Evolutionary conservation across 2,888 invertebrate genomes (phyloP).

Genomic region (Xylota segnis): DNA sequence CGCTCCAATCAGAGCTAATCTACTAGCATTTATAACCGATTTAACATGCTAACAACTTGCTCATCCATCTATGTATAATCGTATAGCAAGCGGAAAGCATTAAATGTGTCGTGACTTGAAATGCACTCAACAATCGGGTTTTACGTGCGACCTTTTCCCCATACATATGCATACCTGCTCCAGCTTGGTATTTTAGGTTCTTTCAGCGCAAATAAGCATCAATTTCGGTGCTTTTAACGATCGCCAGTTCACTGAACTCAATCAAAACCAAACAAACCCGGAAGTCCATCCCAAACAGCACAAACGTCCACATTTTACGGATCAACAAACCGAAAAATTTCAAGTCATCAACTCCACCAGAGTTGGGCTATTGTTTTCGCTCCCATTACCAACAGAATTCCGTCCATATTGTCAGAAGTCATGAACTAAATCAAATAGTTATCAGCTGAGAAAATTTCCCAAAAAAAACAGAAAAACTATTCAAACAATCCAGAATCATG

Average conservation of each 20-base stretch:
- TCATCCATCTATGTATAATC: no score
- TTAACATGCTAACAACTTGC: no score
- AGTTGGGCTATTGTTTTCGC: not conserved
- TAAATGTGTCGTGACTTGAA: no score
- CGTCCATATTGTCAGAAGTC: not conserved
- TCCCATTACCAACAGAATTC: not conserved
- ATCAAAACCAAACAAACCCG: not conserved
- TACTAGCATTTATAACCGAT: no score
- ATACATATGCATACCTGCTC: no score
- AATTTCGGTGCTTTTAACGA: not conserved
- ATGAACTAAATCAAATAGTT: not conserved
- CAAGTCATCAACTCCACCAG: conserved; percentile 4
- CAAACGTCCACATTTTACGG: not conserved
- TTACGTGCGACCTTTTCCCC: no score
- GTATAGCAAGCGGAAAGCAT: no score
- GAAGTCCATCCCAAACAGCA: conserved; percentile 7
- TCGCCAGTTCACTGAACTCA: conserved; percentile 23
- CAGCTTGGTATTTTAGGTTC: no score
- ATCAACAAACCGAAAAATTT: conserved; percentile 30
- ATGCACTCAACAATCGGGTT: no score
- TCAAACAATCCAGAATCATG: not conserved
- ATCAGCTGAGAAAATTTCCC: not conserved
- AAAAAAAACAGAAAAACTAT: no score
- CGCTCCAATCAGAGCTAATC: no score
- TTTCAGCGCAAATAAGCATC: no score